A percentile compares a stretch with the other conserved stretches of the same genome.
These are phyloP conservation scores for Pimephales promelas DNA, from an alignment of 2,113 vertebrate species.

Conservation along the genomic window DNA sequence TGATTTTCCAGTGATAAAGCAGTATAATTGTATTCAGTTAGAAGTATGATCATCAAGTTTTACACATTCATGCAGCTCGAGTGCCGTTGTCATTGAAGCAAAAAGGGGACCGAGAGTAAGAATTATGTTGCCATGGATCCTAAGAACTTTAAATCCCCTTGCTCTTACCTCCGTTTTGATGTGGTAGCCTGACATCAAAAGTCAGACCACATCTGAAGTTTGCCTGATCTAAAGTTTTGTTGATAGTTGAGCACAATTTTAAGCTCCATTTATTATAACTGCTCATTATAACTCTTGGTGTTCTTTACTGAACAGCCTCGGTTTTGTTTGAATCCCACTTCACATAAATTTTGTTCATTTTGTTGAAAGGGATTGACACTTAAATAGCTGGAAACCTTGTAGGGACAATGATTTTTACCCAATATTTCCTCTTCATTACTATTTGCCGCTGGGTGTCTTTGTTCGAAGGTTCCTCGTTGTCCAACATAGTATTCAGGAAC, in stretches of 20 bases:
- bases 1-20: background rate
- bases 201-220: constrained; percentile 30
- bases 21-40: background rate
- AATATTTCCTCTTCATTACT: background rate
- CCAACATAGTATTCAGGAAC: background rate
- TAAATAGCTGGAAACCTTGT: background rate
- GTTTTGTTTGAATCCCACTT: background rate
- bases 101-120: background rate
- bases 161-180: constrained; percentile 28
- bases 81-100: background rate
- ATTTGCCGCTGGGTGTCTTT: background rate
- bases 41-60: background rate
- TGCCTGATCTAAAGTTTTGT: constrained; percentile 10
- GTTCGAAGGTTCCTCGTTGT: background rate
- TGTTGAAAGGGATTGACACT: background rate
- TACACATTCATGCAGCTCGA: background rate
- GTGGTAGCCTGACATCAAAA: constrained; percentile 15
- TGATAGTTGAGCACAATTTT: constrained; percentile 7
- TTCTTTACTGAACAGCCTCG: background rate
- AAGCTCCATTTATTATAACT: constrained; percentile 7
- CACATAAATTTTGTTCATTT: background rate
- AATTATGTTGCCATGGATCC: background rate
- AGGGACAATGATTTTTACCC: background rate
- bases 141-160: constrained; percentile 18
- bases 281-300: constrained; percentile 4